phyloP scores from a whole-genome alignment of 2,797 vertebrate genomes.

The Tenualosa ilisha region DNA sequence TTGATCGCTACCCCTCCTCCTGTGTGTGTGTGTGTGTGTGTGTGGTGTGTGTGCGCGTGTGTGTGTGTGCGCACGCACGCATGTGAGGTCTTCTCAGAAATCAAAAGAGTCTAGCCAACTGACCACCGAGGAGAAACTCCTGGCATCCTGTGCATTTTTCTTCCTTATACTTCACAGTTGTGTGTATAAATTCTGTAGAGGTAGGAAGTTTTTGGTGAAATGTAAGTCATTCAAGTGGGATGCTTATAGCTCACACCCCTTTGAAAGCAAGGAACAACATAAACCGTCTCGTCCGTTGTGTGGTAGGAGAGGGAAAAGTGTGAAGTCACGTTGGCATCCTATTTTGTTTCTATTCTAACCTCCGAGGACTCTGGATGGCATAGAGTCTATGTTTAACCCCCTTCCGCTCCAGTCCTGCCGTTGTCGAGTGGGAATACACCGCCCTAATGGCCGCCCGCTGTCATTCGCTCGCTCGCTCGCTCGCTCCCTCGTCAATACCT shows the following conservation, averaged over 20 bases:
- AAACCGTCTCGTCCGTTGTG: neutral
- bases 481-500: constrained; percentile 62
- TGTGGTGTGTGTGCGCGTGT: too few relatives aligned
- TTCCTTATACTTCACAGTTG: neutral
- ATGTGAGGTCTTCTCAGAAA: neutral
- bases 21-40: too few relatives aligned
- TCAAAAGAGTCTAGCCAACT: neutral
- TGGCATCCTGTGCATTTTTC: neutral
- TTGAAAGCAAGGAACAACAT: neutral
- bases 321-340: constrained; percentile 34
- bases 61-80: too few relatives aligned
- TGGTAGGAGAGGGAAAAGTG: neutral
- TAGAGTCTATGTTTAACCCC: constrained; percentile 43
- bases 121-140: neutral
- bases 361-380: constrained; percentile 13
- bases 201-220: neutral
- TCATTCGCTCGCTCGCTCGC: neutral
- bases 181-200: neutral
- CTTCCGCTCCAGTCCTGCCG: constrained; percentile 42
- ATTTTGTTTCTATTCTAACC: constrained; percentile 34
- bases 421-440: constrained; percentile 55
- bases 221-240: neutral
- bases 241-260: neutral
- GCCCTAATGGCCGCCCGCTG: constrained; percentile 58
- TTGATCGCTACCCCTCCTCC: neutral